Base-by-base conservation (phyloP, 2,888 invertebrate genomes). In the Sinelater perroti region DNA sequence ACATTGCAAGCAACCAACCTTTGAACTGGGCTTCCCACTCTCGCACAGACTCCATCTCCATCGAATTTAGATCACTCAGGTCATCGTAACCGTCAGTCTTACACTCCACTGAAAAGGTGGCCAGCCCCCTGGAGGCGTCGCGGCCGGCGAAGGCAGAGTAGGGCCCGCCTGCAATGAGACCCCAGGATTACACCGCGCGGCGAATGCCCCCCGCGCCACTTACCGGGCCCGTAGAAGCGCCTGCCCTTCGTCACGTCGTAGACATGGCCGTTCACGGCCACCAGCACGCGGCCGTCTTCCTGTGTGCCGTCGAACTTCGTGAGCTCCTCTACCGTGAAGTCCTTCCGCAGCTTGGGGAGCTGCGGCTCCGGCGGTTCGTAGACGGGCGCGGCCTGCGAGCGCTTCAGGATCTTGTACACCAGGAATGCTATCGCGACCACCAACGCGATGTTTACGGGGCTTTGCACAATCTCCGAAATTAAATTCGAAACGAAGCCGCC, bases 21-120 rank as follows among this genome's bases (percentile, higher is more conserved):
- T 90, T 90, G 78, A 98, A 95, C 78, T 97, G 97, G 79, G 91
- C 91, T 78, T 97, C 96, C 98, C 98, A 98, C 80, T 98, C 97
- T 65, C 87, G 86, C 4, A 97, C 90, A 14, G 94, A 93, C 68
- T 95, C 95, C 94, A 97, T 95, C 82, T 98, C 93, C 82, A 90
- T 87, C 8, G 90, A 87, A 73, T 89, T 91, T 52, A 98, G 85
- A 79, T 98, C 97, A 77, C 93, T 93, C 51, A 98, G 84, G 78
- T 98, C 97, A 82, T 98, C 97, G 80, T 95, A 95, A 61, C 89
- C 89, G 61, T 90, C 89, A 67, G 88, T 90, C 61, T 88, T 87
- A 45, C 87, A 84, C 45, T 88, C 86, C 40, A 97, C 89, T 26
- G 90, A 90, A 79, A 98, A 98, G 61, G 94, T 97, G 30, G 96